Base-by-base conservation (phyloP, 2,113 vertebrate genomes). In the Murina feae region DNA sequence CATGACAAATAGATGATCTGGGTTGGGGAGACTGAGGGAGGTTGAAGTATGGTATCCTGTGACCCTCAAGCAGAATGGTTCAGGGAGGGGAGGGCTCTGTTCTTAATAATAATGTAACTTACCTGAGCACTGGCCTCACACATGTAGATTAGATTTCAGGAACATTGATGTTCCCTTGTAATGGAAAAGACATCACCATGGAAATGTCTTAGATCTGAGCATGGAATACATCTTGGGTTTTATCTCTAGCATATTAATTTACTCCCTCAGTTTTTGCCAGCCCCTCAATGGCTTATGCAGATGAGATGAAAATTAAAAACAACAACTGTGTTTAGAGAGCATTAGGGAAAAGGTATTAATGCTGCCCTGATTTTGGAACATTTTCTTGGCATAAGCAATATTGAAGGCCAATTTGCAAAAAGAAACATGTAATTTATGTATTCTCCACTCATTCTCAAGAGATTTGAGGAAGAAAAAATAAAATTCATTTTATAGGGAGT, bases 401-500 rank as follows among this genome's bases (percentile, higher is more conserved):
- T 1, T 71, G 82, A 94, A 86, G 82, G 37, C 49, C 49, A 85
- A 83, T 93, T 60, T 90, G 37, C 78, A 92, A 91, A 93, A 47
- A 90, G 66, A 93, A 97, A 93, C 84, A 93, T 78, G 75, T 60
- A 89, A 76, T 91, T 93, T 95, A 68, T 82, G 16, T 58, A 60
- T 68, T 94, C 37, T 82, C 66, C 39, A 72, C 55, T 93, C 66
- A 51, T 51, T 88, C 49, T 88, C 44, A 20, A 89, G 82, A 93
- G 83, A 88, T 63, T 18, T 51, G 85, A 93, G 68, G 90, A 65
- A 89, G 39, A 95, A 84, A 90, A 91, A 51, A 76, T 6, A 89
- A 82, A 84, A 87, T 86, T 93, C n/a, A 47, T 71, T 93, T 85
- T 37, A 55, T 7, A 68, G 58, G 51, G 39, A 83, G 28, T 63